Percentiles rank a stretch among this genome's conserved stretches.
phyloP scores from a whole-genome alignment of 2,797 vertebrate genomes.

The Spatula clypeata region DNA sequence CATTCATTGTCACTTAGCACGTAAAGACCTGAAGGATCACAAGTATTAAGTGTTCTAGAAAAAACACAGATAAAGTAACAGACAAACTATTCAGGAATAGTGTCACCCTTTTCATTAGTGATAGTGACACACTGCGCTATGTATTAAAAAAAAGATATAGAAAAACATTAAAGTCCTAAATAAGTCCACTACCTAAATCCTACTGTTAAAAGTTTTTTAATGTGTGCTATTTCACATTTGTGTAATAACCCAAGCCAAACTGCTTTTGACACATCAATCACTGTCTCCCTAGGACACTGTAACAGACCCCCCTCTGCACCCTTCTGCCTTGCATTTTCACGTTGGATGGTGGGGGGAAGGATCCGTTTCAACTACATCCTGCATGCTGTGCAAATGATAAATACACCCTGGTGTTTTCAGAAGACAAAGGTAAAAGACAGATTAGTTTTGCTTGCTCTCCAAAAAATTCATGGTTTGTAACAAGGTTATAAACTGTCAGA shows the following conservation, averaged over 20 bases:
- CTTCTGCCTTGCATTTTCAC: neutral
- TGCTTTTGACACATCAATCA: slow-evolving; percentile 5
- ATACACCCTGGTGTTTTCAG: neutral
- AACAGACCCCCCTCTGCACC: neutral
- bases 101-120: neutral
- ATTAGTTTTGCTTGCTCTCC: neutral
- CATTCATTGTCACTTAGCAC: neutral
- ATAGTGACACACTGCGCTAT: neutral
- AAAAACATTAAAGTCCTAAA: neutral
- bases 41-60: neutral
- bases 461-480: neutral
- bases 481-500: neutral
- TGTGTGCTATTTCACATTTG: neutral
- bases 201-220: neutral
- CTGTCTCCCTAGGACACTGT: neutral
- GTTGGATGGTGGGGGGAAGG: neutral
- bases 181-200: neutral
- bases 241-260: neutral
- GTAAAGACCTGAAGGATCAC: neutral
- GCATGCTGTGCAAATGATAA: slow-evolving; percentile 5
- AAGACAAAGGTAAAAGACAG: neutral
- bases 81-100: neutral
- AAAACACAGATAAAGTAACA: neutral
- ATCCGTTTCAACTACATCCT: neutral
- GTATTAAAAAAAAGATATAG: neutral